Conservation (phyloP, 2,113 vertebrate genomes). For the Tupaia chinensis region DNA sequence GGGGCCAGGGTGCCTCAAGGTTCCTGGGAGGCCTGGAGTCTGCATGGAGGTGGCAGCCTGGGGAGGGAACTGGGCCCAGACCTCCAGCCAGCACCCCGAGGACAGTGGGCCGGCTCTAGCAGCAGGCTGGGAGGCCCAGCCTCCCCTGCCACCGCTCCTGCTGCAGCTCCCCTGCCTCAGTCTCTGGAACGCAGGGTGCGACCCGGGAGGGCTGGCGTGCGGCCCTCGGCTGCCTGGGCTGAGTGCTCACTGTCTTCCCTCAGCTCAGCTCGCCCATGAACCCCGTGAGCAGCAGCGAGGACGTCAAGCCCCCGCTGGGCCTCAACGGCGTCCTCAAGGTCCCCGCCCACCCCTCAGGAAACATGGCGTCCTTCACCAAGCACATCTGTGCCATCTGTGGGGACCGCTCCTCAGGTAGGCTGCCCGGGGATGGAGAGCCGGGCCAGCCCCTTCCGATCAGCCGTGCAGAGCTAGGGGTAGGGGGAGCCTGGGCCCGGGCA, state of each 20-base stretch:
- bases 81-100: accelerated
- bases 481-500: not conserved
- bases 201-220: no score
- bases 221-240: not conserved
- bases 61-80: not conserved
- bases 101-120: not conserved
- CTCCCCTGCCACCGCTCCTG: accelerated
- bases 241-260: not conserved
- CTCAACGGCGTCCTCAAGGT: conserved; percentile 99
- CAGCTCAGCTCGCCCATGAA: conserved; percentile 98
- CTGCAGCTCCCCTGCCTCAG: not conserved
- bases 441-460: not conserved
- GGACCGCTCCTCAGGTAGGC: conserved; percentile 97
- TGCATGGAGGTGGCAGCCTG: accelerated
- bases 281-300: conserved; percentile 97
- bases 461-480: not conserved
- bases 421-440: accelerated
- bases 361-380: conserved; percentile 96
- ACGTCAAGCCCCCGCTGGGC: conserved; percentile 97
- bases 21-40: not conserved
- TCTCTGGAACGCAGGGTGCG: no score
- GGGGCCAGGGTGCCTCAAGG: not conserved
- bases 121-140: not conserved
- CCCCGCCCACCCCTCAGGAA: conserved; percentile 94
- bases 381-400: conserved; percentile 99